A percentile compares a stretch with the other conserved stretches of the same genome.
These are phyloP conservation scores for Odontocerum albicorne DNA, from an alignment of 2,888 invertebrate species.

Conservation along the genomic window DNA sequence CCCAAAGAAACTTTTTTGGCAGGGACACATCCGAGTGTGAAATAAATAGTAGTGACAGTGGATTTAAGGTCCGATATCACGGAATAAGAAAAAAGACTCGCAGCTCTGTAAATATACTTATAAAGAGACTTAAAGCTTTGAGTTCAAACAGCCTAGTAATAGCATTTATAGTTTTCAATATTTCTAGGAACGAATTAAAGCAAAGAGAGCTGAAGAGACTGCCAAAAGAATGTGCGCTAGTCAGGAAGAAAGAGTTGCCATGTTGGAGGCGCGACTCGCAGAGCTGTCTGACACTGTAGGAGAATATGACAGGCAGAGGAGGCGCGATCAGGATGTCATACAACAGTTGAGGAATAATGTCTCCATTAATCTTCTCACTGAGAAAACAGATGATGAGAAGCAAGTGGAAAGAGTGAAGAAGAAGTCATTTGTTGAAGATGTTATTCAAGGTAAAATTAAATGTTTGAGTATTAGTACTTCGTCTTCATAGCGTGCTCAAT, in stretches of 20 bases:
- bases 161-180: neutral
- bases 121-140: no score
- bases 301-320: constrained; percentile 70
- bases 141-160: no score
- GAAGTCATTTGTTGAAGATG: constrained; percentile 16
- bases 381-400: constrained; percentile 3
- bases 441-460: constrained; percentile 5
- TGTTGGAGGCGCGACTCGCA: constrained; percentile 73
- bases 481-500: no score
- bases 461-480: no score
- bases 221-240: constrained; percentile 66
- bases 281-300: constrained; percentile 80
- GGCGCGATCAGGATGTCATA: constrained; percentile 73
- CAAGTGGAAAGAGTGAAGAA: constrained; percentile 14
- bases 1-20: no score
- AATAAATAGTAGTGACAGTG: no score
- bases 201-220: constrained; percentile 70
- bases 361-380: constrained; percentile 37
- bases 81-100: no score
- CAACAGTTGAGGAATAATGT: constrained; percentile 62
- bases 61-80: no score
- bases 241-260: constrained; percentile 76
- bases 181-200: constrained; percentile 68
- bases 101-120: no score
- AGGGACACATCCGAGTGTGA: no score